Evolutionary conservation across 2,113 vertebrate genomes (phyloP), one percentile per base, ranked within the genome.

Genomic region (Ancistrus triradiatus): DNA sequence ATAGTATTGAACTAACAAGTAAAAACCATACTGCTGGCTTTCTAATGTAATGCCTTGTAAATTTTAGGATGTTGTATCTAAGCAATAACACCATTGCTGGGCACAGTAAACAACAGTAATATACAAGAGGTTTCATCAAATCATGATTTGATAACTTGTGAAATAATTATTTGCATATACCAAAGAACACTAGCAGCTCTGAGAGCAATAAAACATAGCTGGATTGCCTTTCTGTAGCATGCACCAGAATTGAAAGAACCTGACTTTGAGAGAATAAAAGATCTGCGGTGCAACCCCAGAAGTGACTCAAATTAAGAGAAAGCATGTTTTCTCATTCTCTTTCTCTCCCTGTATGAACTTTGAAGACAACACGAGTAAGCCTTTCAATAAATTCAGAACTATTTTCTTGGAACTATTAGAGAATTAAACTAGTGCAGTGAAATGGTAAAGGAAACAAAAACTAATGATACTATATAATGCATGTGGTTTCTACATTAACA

Each of bases 371-470:
- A 21, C 53, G 28, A 49, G 46, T 44, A 33, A 60, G 37, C 27
- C 50, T 55, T 25, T 61, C 49, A 17, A 65, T 52, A 47, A 57
- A 73, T 68, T 42, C 56, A 46, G 51, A 53, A 48, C 28, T 28
- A 51, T 58, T 55, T 27, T 53, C 22, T 61, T 53, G 40, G 56
- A 71, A 55, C n/a, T n/a, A n/a, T n/a, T n/a, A n/a, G n/a, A n/a
- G n/a, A n/a, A n/a, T n/a, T n/a, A n/a, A n/a, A 71, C 38, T 33
- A 37, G 28, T 50, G 40, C 15, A 31, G 59, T 42, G 38, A 59
- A 51, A 44, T 49, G 55, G 24, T 57, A 46, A 68, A 53, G 58
- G 33, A 43, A 43, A 53, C n/a, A 19, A 48, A 53, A 59, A 28
- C 49, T n/a, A n/a, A n/a, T n/a, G 50, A 59, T 42, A 60, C 31